A percentile compares a stretch with the other conserved stretches of the same genome.
Evolutionary conservation across 2,888 invertebrate species (phyloP).

Genomic region (Endotricha flammealis): DNA sequence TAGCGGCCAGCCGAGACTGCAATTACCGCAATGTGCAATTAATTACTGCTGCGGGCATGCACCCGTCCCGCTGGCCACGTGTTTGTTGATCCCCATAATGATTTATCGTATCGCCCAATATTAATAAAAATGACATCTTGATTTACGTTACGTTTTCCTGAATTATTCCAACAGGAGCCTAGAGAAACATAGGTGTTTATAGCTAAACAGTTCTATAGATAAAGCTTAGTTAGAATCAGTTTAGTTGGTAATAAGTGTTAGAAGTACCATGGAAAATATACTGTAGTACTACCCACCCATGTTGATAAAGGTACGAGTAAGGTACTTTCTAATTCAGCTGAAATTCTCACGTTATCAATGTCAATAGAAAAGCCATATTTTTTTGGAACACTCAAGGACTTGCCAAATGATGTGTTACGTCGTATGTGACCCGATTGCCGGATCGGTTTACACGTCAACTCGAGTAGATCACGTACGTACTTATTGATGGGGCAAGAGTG

Average conservation of each 20-base stretch:
- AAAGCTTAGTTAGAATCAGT: no score
- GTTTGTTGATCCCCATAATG: slow-evolving; percentile 27
- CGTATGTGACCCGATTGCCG: neutral
- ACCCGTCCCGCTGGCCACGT: slow-evolving; percentile 25
- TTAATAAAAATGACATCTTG: slow-evolving; percentile 25
- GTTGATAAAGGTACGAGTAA: no score
- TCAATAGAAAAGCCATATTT: no score
- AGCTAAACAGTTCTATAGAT: no score
- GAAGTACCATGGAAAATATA: no score
- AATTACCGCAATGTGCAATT: slow-evolving; percentile 57
- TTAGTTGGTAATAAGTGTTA: no score
- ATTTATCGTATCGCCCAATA: slow-evolving; percentile 24
- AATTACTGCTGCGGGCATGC: slow-evolving; percentile 41
- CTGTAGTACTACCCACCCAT: no score
- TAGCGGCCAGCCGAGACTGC: slow-evolving; percentile 14
- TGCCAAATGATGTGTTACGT: neutral
- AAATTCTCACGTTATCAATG: no score
- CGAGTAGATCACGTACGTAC: slow-evolving; percentile 14
- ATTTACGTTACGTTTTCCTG: slow-evolving; percentile 11
- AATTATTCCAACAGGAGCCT: no score
- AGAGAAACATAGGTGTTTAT: no score
- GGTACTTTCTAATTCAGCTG: no score
- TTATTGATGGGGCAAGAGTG: slow-evolving; percentile 6
- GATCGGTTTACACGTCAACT: neutral
- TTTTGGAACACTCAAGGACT: no score